phyloP scores from a whole-genome alignment of 2,888 invertebrate species.

The Pasiphila rectangulata region DNA sequence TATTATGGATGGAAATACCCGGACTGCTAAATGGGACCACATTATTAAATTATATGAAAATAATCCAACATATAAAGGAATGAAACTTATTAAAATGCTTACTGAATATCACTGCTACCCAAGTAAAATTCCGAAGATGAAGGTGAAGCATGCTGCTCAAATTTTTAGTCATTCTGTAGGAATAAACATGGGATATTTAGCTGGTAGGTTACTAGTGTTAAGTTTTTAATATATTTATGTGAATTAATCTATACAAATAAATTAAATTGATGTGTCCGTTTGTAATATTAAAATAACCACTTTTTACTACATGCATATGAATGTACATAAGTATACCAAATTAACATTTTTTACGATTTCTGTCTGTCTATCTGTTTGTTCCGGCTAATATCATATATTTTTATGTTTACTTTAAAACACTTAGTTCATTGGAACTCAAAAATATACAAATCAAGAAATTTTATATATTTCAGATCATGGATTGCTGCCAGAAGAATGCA shows the following conservation, averaged over 20 bases:
- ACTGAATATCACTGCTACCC: not conserved
- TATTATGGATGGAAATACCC: not conserved
- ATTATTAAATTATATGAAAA: not conserved
- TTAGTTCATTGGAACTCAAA: too few species aligned
- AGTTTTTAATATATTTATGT: too few species aligned
- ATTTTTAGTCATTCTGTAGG: not conserved
- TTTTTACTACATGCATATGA: too few species aligned
- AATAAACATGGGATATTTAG: not conserved
- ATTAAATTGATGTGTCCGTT: not conserved
- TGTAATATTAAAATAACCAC: too few species aligned
- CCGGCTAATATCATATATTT: too few species aligned
- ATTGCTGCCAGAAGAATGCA: not conserved
- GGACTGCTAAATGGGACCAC: not conserved
- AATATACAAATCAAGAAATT: too few species aligned
- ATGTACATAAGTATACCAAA: too few species aligned
- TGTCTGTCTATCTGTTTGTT: too few species aligned
- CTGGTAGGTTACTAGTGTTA: not conserved
- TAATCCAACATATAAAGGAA: not conserved
- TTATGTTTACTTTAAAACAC: too few species aligned
- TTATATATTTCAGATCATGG: not conserved
- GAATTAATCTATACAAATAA: too few species aligned
- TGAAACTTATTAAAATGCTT: not conserved
- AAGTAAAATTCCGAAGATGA: not conserved
- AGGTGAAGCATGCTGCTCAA: not conserved
- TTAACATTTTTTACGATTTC: too few species aligned